Evolutionary conservation across 2,113 vertebrate species (phyloP), one percentile per base, ranked within the genome.

Genomic region (Gobius niger): DNA sequence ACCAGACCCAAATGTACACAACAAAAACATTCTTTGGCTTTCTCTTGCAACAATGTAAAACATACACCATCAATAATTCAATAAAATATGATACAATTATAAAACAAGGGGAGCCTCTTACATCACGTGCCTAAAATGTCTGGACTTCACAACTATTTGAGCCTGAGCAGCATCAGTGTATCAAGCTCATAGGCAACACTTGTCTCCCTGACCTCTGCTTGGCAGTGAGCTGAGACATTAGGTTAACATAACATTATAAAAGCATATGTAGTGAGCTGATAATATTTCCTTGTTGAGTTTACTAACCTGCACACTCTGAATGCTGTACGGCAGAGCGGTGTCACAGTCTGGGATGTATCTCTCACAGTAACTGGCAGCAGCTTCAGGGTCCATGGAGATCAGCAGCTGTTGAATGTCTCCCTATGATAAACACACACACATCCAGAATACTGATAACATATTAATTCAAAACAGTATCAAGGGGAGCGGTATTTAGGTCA

Each of bases 371-470:
- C 79, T 90, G 57, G 86, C 90, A 49, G 96, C 95, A 0, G 91
- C 93, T 49, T 83, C 75, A 0, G 95, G 89, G 18, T 96, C 95
- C 0, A 91, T 76, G 44, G 87, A 81, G 7, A 98, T 80, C 76
- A 98, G 83, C 54, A 98, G 90, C 76, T 98, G 95, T 81, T 98
- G 96, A 81, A 98, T 88, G 2, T 95, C 93, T 19, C 96, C 96
- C 95, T 98, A 86, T 47, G 80, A 78, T 44, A 68, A 68, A 79
- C 56, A 47, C 50, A 76, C 53, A 24, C 50, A 12, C 4, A 73
- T 34, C 77, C 14, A 63, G 7, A 80, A 78, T 9, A 57, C 7
- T 78, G 15, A 75, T 10, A 65, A 16, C 40, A 60, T 16, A 49
- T 52, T 51, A 51, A 16, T 51, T 9, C n/a, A 68, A 34, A n/a